Conservation (phyloP, 2,113 vertebrate genomes). For the Sinocyclocheilus rhinocerous region DNA sequence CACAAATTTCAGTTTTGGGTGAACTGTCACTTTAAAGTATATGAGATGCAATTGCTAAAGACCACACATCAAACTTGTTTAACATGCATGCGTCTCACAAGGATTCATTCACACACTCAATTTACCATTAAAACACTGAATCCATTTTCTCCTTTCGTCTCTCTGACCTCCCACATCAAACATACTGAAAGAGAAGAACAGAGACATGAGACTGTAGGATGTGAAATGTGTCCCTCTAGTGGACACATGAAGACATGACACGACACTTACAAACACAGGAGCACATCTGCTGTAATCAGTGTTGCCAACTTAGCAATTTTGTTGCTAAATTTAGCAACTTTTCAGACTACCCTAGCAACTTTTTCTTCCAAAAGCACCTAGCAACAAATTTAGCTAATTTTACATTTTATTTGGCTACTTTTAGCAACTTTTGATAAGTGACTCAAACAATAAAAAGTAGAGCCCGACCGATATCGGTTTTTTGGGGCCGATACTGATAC, state of each 20-base stretch:
- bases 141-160: constrained; percentile 99
- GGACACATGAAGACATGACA: constrained; percentile 29
- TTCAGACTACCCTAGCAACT: too few species aligned
- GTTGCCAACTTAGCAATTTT: not conserved
- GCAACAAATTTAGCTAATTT: too few species aligned
- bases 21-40: not conserved
- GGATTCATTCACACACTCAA: not conserved
- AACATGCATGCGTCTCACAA: not conserved
- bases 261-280: too few species aligned
- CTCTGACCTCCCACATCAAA: constrained; percentile 99
- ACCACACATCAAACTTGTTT: not conserved
- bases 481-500: too few species aligned
- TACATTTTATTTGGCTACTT: too few species aligned
- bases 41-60: not conserved
- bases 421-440: too few species aligned
- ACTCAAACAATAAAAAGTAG: too few species aligned
- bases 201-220: constrained; percentile 61
- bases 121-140: constrained; percentile 97
- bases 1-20: too few species aligned
- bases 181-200: constrained; percentile 84
- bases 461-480: too few species aligned
- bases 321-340: too few species aligned
- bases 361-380: too few species aligned
- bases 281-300: constrained; percentile 78
- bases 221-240: constrained; percentile 58